phyloP scores from a whole-genome alignment of 2,797 vertebrate genomes.

The Bryconaethiops microstoma region DNA sequence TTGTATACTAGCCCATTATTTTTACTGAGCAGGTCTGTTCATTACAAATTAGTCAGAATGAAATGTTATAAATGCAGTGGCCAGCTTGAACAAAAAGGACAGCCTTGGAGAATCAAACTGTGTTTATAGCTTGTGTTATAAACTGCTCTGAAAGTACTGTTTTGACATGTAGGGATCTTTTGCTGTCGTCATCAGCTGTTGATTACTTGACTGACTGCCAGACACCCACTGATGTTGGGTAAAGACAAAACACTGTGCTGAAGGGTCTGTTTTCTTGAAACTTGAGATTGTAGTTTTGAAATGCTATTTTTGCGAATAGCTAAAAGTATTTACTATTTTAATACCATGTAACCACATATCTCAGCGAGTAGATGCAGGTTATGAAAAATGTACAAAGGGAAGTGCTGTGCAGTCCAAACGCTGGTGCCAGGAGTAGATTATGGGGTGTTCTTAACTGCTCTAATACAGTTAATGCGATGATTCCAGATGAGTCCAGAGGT shows the following conservation, averaged over 20 bases:
- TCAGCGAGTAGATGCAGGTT: neutral
- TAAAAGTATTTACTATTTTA: neutral
- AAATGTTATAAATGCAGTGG: neutral
- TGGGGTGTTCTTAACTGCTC: neutral
- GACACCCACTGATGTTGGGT: neutral
- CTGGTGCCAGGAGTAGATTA: neutral
- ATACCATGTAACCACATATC: neutral
- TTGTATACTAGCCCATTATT: neutral
- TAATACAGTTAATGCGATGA: neutral
- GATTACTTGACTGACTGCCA: slow-evolving; percentile 17
- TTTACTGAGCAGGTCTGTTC: neutral
- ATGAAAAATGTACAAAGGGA: too few relatives aligned
- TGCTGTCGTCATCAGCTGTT: neutral
- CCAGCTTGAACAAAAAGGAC: neutral
- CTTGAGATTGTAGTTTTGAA: neutral
- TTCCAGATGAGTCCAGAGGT: neutral
- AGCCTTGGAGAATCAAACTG: neutral
- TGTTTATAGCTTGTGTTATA: neutral
- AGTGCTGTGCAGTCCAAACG: too few relatives aligned
- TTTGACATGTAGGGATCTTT: neutral
- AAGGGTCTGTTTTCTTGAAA: neutral
- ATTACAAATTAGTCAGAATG: neutral
- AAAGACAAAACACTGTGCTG: slow-evolving; percentile 40
- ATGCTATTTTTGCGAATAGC: neutral
- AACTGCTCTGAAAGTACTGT: neutral